Conservation (phyloP, 2,113 vertebrate species). For the Heterotis niloticus region DNA sequence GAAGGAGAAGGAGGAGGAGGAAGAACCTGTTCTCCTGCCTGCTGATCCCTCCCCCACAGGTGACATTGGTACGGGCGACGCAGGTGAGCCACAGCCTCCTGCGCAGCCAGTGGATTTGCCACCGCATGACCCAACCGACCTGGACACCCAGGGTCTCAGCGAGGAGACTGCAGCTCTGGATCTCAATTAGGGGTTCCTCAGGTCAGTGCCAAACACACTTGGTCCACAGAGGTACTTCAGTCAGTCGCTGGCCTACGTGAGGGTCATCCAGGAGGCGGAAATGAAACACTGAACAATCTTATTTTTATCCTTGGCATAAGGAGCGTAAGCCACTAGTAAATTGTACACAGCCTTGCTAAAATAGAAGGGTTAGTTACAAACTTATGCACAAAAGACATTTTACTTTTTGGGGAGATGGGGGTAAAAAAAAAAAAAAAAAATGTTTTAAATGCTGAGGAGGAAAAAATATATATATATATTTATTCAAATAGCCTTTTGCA, state of each 20-base stretch:
- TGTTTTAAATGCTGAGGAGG: background rate
- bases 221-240: background rate
- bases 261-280: background rate
- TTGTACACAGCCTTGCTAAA: background rate
- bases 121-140: background rate
- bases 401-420: background rate
- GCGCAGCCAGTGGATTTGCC: too few species aligned
- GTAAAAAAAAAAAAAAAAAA: background rate
- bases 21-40: background rate
- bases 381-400: constrained; percentile 7
- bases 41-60: background rate
- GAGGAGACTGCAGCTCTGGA: background rate
- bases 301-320: background rate
- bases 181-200: background rate
- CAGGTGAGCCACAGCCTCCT: background rate
- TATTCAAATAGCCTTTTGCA: background rate
- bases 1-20: constrained; percentile 32
- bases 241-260: background rate
- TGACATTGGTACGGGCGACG: background rate
- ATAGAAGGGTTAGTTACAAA: background rate
- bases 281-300: background rate
- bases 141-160: background rate
- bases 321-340: constrained; percentile 2
- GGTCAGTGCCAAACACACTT: constrained; percentile 4
- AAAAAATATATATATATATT: too few species aligned